Conservation (phyloP, 2,888 invertebrate genomes). For the Hypercompe scribonia region DNA sequence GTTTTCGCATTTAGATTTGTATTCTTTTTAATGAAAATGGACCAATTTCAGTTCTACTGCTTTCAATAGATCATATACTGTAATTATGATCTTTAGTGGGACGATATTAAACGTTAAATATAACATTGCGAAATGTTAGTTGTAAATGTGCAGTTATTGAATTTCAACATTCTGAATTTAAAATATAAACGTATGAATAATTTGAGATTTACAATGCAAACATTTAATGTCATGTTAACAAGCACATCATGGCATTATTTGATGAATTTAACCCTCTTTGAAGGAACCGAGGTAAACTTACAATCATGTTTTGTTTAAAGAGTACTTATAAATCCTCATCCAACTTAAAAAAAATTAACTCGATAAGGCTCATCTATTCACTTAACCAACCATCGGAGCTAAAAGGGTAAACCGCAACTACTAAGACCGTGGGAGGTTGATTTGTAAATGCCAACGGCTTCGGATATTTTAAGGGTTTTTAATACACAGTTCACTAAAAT, state of each 20-base stretch:
- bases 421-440: constrained; percentile 7
- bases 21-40: not conserved
- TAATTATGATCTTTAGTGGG: too few species aligned
- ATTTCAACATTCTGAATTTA: not conserved
- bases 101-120: not conserved
- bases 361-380: not conserved
- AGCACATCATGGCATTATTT: not conserved
- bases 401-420: constrained; percentile 10
- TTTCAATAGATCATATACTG: not conserved
- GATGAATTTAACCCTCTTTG: not conserved
- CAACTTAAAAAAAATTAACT: not conserved
- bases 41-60: not conserved
- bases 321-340: not conserved
- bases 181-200: not conserved
- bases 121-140: not conserved
- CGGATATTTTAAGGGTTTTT: not conserved
- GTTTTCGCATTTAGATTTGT: not conserved
- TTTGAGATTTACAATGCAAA: not conserved
- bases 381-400: not conserved
- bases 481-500: not conserved
- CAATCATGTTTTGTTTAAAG: not conserved
- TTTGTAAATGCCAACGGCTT: not conserved
- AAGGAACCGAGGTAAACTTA: not conserved
- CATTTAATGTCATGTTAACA: not conserved
- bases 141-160: not conserved